A percentile compares a stretch with the other conserved stretches of the same genome.
Evolutionary conservation across 2,113 vertebrate species (phyloP).

Genomic region (Cepphus grylle): DNA sequence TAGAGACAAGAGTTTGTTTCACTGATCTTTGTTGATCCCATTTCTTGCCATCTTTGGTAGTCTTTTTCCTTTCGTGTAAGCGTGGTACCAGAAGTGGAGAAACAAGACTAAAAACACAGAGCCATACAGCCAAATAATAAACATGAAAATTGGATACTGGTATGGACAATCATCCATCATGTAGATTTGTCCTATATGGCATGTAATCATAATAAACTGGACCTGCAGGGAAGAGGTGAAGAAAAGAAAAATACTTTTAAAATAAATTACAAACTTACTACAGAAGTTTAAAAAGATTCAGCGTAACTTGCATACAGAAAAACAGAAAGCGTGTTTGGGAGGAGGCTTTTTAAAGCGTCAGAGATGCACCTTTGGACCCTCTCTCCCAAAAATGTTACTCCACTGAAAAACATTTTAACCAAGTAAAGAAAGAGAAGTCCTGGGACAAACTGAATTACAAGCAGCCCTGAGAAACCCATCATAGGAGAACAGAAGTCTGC

Average conservation of each 20-base stretch:
- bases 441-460: background rate
- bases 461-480: background rate
- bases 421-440: background rate
- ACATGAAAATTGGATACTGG: conserved; percentile 90
- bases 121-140: conserved; percentile 88
- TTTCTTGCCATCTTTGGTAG: conserved; percentile 84
- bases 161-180: conserved; percentile 90
- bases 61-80: conserved; percentile 93
- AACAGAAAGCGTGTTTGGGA: background rate
- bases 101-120: conserved; percentile 90
- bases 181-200: conserved; percentile 91
- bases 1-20: conserved; percentile 49
- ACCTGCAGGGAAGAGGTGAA: conserved; percentile 72
- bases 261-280: background rate
- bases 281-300: background rate
- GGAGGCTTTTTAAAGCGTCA: background rate
- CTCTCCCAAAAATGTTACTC: background rate
- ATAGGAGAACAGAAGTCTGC: background rate
- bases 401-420: background rate
- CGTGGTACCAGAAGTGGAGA: conserved; percentile 96
- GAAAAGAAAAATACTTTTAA: background rate
- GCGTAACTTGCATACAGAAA: background rate
- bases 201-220: conserved; percentile 88
- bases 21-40: conserved; percentile 79
- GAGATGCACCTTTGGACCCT: background rate